Percentiles rank a stretch among this genome's conserved stretches.
These are phyloP conservation scores for Scolopax bukidnonensis DNA, from an alignment of 2,797 vertebrate species.

Conservation along the genomic window DNA sequence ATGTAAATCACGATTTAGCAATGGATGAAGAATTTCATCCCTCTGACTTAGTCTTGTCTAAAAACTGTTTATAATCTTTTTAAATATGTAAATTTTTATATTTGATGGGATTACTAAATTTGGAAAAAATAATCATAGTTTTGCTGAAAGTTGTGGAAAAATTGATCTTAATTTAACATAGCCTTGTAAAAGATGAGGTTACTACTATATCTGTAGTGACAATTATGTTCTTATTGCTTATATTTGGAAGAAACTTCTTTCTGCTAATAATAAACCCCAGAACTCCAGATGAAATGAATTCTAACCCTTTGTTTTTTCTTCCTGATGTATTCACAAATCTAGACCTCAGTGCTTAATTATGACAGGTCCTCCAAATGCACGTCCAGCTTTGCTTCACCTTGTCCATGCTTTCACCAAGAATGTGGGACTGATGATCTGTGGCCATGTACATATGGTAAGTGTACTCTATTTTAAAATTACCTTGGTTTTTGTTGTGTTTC, in stretches of 20 bases:
- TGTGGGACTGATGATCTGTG: slow-evolving; percentile 96
- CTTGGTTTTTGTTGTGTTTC: not conserved
- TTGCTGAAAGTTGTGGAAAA: not conserved
- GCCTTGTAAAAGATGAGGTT: not conserved
- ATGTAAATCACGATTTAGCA: not conserved
- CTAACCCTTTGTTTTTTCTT: not conserved
- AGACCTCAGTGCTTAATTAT: slow-evolving; percentile 98
- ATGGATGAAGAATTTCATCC: not conserved
- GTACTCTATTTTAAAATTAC: not conserved
- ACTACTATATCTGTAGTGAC: not conserved
- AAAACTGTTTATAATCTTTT: not conserved
- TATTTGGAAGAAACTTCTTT: not conserved
- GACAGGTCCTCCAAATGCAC: slow-evolving; percentile 93
- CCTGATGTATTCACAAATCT: slow-evolving; percentile 9
- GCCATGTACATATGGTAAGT: slow-evolving; percentile 92
- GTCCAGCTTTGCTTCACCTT: slow-evolving; percentile 93
- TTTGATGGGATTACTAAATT: not conserved
- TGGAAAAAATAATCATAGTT: not conserved
- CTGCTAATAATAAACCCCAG: rapidly evolving
- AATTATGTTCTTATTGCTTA: not conserved
- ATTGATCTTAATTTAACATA: not conserved
- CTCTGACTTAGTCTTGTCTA: not conserved
- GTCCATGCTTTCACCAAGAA: slow-evolving; percentile 98
- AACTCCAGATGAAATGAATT: not conserved
- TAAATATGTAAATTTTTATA: not conserved